These are phyloP conservation scores for Plestiodon gilberti DNA, from an alignment of 2,113 vertebrate species.

Conservation along the genomic window DNA sequence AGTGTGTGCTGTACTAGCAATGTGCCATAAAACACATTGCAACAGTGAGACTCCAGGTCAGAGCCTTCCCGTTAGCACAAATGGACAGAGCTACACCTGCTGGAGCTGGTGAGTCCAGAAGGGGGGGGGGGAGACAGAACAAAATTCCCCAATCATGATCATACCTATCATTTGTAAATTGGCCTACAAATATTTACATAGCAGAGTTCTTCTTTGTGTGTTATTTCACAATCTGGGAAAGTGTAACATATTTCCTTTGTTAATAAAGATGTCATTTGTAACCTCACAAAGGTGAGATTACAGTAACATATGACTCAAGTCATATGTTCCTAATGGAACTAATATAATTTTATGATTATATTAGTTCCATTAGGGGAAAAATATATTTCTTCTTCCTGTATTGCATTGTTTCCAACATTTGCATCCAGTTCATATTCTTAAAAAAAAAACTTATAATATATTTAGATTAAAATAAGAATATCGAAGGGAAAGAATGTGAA, in stretches of 20 bases:
- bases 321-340: no score
- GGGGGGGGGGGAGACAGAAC: no score
- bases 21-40: no score
- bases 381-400: constrained; percentile 51
- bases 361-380: constrained; percentile 43
- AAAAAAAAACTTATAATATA: constrained; percentile 34
- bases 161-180: constrained; percentile 35
- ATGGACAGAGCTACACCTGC: no score
- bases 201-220: constrained; percentile 26
- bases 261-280: constrained; percentile 50
- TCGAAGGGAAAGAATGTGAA: constrained; percentile 49
- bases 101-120: no score
- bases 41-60: no score
- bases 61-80: no score
- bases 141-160: no score
- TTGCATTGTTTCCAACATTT: constrained; percentile 47
- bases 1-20: no score
- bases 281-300: constrained; percentile 56
- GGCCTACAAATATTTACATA: constrained; percentile 6
- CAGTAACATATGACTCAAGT: constrained; percentile 57
- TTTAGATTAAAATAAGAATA: constrained; percentile 54
- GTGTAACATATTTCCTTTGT: constrained; percentile 57
- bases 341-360: constrained; percentile 60
- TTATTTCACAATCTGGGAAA: constrained; percentile 51
- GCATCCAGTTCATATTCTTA: constrained; percentile 57